Evolutionary conservation across 2,888 invertebrate species (phyloP).

Genomic region (Xylocampa areola): DNA sequence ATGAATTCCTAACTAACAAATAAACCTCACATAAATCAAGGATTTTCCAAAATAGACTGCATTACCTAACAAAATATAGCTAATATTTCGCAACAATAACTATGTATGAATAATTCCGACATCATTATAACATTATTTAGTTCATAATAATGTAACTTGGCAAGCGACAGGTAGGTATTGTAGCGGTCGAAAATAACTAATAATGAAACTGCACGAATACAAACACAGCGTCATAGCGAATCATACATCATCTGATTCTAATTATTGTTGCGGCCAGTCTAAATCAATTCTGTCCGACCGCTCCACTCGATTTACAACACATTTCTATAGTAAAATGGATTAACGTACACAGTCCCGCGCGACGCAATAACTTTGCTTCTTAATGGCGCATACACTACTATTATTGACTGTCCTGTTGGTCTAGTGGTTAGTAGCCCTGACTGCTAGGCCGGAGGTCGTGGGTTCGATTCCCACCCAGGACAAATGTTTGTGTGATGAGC

Average conservation of each 20-base stretch:
- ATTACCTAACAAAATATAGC: slow-evolving; percentile 27
- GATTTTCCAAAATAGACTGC: slow-evolving; percentile 32
- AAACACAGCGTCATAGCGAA: slow-evolving; percentile 47
- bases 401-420: too few species aligned
- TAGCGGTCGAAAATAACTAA: slow-evolving; percentile 48
- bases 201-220: slow-evolving; percentile 39
- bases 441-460: too few species aligned
- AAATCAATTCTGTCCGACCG: slow-evolving; percentile 78
- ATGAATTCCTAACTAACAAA: slow-evolving; percentile 26
- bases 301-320: slow-evolving; percentile 72
- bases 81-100: slow-evolving; percentile 42
- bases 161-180: slow-evolving; percentile 30
- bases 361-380: slow-evolving; percentile 77
- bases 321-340: slow-evolving; percentile 80
- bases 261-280: slow-evolving; percentile 80
- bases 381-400: slow-evolving; percentile 77
- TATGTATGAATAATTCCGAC: slow-evolving; percentile 44
- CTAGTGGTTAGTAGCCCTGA: too few species aligned
- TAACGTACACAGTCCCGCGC: slow-evolving; percentile 65
- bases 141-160: slow-evolving; percentile 42
- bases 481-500: too few species aligned
- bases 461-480: too few species aligned
- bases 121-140: slow-evolving; percentile 43
- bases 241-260: slow-evolving; percentile 75
- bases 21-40: slow-evolving; percentile 24